phyloP scores from a whole-genome alignment of 1,140 invertebrate genomes.

The Diorhabda carinulata region DNA sequence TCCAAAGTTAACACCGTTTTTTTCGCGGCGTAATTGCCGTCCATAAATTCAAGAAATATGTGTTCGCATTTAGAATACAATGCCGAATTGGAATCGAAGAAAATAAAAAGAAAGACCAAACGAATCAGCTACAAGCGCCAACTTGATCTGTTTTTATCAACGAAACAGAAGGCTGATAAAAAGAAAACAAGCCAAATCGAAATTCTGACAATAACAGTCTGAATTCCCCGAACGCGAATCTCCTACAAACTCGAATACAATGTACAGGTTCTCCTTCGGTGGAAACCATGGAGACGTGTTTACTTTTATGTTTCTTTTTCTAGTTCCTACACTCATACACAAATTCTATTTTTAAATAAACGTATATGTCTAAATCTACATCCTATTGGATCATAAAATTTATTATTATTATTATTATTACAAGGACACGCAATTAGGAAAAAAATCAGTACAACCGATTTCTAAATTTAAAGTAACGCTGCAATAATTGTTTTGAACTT shows the following conservation, averaged over 20 bases:
- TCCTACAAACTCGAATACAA: conserved; percentile 42
- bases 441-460: too few species aligned
- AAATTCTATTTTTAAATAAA: neutral
- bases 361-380: too few species aligned
- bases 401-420: too few species aligned
- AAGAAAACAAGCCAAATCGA: conserved; percentile 38
- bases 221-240: conserved; percentile 46
- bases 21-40: conserved; percentile 5
- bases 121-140: conserved; percentile 15
- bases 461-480: too few species aligned
- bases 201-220: conserved; percentile 45
- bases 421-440: too few species aligned
- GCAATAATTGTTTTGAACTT: too few species aligned
- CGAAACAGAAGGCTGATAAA: conserved; percentile 20
- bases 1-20: conserved; percentile 13
- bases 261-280: conserved; percentile 37
- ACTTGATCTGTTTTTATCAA: conserved; percentile 28
- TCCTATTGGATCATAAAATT: too few species aligned
- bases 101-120: conserved; percentile 15
- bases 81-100: conserved; percentile 17
- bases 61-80: conserved; percentile 14
- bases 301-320: conserved; percentile 7
- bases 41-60: conserved; percentile 15
- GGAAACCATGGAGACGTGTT: conserved; percentile 13
- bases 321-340: neutral